Evolutionary conservation across 2,797 vertebrate species (phyloP), one percentile per base, ranked within the genome.

Genomic region (Coendou prehensilis): DNA sequence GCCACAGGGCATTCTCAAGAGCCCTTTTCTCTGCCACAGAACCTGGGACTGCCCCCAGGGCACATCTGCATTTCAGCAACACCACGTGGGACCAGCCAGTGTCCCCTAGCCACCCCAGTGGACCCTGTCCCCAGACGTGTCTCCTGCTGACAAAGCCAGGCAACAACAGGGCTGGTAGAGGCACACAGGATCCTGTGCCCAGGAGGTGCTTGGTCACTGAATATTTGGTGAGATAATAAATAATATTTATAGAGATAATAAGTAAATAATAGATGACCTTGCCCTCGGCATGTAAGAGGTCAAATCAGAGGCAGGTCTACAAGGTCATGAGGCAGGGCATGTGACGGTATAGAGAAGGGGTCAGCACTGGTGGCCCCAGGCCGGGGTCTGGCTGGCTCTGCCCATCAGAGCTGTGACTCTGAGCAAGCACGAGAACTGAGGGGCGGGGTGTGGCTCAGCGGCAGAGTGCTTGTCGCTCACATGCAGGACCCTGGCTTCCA

Each of bases 161-260:
- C 28, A 37, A 6, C 0, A 2, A 57, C 14, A 11, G 56, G 69
- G 54, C 20, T 1, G 6, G 52, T 1, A 30, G 81, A 71, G 63
- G 59, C 4, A n/a, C 41, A 23, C 0, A 0, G 11, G 20, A n/a
- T 50, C 63, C 26, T 30, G 33, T 0, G 3, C 71, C 87, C 67
- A 52, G 33, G 2, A 71, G 47, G 81, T 11, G 45, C 33, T 5
- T 0, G 1, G 22, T 14, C 30, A 45, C 5, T 17, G 22, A 23
- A 4, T 85, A 28, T 20, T 8, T 33, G 41, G 0, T 45, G 73
- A 89, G 33, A 52, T 76, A 23, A 75, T 10, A 76, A 67, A 9
- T 5, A 63, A 50, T 61, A 59, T 30, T 75, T n/a, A 22, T 10
- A 26, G 71, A 76, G 45, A 28, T 63, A 37, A 52, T 8, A 82